Evolutionary conservation across 2,113 vertebrate genomes (phyloP).

Genomic region (Rhinolophus ferrumequinum): DNA sequence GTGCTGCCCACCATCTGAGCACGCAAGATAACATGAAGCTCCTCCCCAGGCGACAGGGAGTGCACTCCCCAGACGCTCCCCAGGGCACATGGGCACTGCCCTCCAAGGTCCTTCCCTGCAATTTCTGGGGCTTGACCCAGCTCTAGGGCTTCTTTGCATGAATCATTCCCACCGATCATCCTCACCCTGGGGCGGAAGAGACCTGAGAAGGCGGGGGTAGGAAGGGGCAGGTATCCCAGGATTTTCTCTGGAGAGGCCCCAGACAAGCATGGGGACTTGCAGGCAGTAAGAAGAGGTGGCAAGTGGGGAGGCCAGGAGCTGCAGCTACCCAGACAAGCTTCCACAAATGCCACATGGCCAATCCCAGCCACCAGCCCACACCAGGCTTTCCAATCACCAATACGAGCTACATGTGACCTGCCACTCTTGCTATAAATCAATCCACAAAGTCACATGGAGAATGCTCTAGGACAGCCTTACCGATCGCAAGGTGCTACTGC

Average conservation of each 20-base stretch:
- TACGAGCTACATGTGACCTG: background rate
- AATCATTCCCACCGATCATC: slow-evolving; percentile 2
- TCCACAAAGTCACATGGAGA: fast-evolving
- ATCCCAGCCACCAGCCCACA: background rate
- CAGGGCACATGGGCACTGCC: background rate
- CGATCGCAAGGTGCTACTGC: fast-evolving
- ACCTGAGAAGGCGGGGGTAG: background rate
- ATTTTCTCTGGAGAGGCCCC: background rate
- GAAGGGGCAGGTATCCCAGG: background rate
- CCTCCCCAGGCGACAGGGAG: background rate
- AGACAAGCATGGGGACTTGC: background rate
- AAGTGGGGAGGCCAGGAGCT: background rate
- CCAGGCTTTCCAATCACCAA: background rate
- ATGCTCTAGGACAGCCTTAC: fast-evolving
- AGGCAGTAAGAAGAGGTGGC: background rate
- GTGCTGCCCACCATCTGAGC: background rate
- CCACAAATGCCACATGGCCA: background rate
- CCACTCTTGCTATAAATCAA: background rate
- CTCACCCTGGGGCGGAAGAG: background rate
- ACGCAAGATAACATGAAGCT: background rate
- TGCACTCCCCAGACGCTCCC: background rate
- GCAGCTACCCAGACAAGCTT: background rate
- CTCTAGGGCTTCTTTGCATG: background rate
- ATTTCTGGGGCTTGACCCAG: slow-evolving; percentile 34
- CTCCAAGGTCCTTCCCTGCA: background rate